Base-by-base conservation (phyloP, 2,797 vertebrate genomes). In the Darevskia nairensis region DNA sequence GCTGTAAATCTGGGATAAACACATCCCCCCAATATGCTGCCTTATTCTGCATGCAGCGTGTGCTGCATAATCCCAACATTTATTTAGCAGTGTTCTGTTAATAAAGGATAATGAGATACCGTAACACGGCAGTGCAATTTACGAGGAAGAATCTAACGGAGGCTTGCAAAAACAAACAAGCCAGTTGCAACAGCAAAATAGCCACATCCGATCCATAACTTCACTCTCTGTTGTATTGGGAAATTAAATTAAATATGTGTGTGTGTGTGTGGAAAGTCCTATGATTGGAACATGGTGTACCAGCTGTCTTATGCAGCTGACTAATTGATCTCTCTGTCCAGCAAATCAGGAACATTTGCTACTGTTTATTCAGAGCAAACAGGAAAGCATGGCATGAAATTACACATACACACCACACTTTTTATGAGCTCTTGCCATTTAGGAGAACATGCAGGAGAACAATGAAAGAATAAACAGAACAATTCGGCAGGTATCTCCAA, bases 61-160 rank as follows among this genome's bases (percentile, higher is more conserved):
- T 93, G 88, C 86, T 88, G 69, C 90, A 72, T 94, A 96, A 96
- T 93, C 86, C 89, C 86, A 93, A 69, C 77, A 94, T 92, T 92
- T 94, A 92, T 93, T 96, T 96, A 94, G 88, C 88, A 76, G 61
- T 91, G 84, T 90, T 94, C 91, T 95, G 68, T 91, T 96, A 95
- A 96, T 94, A 95, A 96, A 95, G 27, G 92, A 94, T 96, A 96
- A 96, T 94, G 94, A 96, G 93, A 90, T 92, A 94, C 89, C 84
- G 85, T 93, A 94, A 94, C 86, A 86, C 46, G 89, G 82, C 80
- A 93, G 79, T 88, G 89, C 85, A 93, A 94, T 95, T 96, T 96
- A 95, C 96, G 93, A 96, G 95, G 92, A 71, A 1, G 29, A 66
- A 93, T 92, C 88, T 93, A 92, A 93, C 89, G 95, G 95, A 95